These are phyloP conservation scores for Peromyscus nudipes DNA, from an alignment of 2,797 vertebrate species.

Conservation along the genomic window DNA sequence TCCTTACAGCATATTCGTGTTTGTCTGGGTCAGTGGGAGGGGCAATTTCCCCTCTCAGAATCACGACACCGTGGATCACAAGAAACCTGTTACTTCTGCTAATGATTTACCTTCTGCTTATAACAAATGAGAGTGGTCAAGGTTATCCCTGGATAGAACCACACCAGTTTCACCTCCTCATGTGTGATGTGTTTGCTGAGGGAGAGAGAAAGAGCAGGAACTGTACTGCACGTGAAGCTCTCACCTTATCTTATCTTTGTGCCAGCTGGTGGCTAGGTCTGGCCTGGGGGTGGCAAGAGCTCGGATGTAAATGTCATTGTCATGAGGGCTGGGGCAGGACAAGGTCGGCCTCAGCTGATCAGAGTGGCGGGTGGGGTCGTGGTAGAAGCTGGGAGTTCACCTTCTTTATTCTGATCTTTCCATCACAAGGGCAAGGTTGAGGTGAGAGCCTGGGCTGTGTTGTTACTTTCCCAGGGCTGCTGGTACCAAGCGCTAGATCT, in stretches of 20 bases:
- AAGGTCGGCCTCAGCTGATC: not conserved
- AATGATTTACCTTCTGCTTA: constrained; percentile 37
- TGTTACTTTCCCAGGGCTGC: not conserved
- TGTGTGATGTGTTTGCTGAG: constrained; percentile 4
- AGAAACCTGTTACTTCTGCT: constrained; percentile 44
- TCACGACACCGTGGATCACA: not conserved
- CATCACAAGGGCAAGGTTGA: not conserved
- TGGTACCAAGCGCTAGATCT: not conserved
- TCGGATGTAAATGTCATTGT: not conserved
- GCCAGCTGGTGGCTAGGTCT: constrained; percentile 48
- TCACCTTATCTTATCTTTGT: constrained; percentile 42
- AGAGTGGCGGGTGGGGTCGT: not conserved
- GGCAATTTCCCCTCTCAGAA: constrained; percentile 12
- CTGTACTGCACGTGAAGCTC: not conserved
- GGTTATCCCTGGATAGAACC: constrained; percentile 31
- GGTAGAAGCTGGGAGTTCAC: not conserved
- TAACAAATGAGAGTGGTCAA: constrained; percentile 46
- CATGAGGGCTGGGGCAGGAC: constrained; percentile 4
- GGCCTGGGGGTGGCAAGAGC: constrained; percentile 22
- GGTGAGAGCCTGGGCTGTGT: not conserved
- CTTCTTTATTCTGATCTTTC: not conserved
- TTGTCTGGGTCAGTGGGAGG: not conserved
- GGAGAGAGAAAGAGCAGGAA: constrained; percentile 28
- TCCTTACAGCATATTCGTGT: not conserved
- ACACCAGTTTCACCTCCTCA: not conserved